Base-by-base conservation (phyloP, 2,113 vertebrate species). In the Glareola pratincola region DNA sequence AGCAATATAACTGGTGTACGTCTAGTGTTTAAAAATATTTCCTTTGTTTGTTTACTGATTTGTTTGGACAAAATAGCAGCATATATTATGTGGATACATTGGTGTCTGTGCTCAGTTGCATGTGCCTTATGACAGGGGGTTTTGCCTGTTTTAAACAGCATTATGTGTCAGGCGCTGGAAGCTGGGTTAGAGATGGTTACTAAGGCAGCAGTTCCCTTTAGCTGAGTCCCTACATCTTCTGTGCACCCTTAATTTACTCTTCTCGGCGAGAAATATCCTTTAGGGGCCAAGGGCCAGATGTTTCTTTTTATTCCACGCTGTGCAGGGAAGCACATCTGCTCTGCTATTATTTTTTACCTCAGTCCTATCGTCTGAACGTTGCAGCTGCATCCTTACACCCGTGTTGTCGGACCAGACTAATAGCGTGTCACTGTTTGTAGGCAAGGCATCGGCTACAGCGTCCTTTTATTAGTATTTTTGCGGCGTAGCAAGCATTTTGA, bases 261-360 rank as follows among this genome's bases (percentile, higher is more conserved):
- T 85, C 57, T 79, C 80, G 64, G 32, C 2, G 4, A 95, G 88
- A 95, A 94, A 90, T 75, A 92, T 66, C 83, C 88, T 95, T 92
- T 64, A 95, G 88, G 91, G 95, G 88, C 95, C 83, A 96, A 96
- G 85, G 96, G 88, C 87, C 96, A 96, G 92, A 95, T 91, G 86
- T 92, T 96, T 89, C 91, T 88, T 95, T 96, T 95, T 89, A 94
- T 94, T 92, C 89, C 86, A 53, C 2, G 5, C 91, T 68, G 86
- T 66, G 62, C 73, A 81, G 80, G 86, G 86, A 91, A 95, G 41
- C 73, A 63, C 87, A 91, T 92, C 94, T 95, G 95, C 84, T 95
- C 84, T 48, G 77, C 84, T 94, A 59, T 93, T 93, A 39, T 93
- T 76, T 96, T 85, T 88, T 72, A 93, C 85, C 90, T 93, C 66